Base-by-base conservation (phyloP, 2,113 vertebrate genomes). In the Mustela lutreola region DNA sequence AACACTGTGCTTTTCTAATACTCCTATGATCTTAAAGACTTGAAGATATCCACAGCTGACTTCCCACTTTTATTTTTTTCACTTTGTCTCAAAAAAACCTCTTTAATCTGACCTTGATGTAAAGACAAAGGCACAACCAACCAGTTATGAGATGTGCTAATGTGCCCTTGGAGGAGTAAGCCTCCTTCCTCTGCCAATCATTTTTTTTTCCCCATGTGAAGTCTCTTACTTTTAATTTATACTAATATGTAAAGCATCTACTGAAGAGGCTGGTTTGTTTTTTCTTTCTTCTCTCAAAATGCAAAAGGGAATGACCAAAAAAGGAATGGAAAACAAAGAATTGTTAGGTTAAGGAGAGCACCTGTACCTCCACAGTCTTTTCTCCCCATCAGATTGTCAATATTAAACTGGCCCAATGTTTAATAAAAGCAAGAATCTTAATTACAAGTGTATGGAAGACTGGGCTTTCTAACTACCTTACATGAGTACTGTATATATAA, bases 161-260 rank as follows among this genome's bases (percentile, higher is more conserved):
- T 11, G 31, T 73, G 67, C 42, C 53, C 83, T 28, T 33, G 65
- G 75, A 84, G 14, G 45, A 87, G n/a, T 2, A 7, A 67, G 4
- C 85, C 48, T 85, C 19, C 21, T 91, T 96, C 53, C 26, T 65
- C 53, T 70, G 48, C 4, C 28, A 24, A 56, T 93, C 50, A 53
- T 86, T 91, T 85, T 75, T 81, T 91, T 70, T 22, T 93, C 15
- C 53, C 67, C 39, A 26, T 26, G 5, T 1, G 45, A 96, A 95
- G 19, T 58, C 48, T 93, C 45, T 97, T 94, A 75, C 18, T 82
- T 73, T 91, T 93, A 96, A 97, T 95, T 97, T 94, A 96, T 97
- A 65, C 42, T 71, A 95, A 97, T 94, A 78, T 89, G 53, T 85
- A 96, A 97, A 94, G 12, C 19, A 76, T 94, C 65, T 70, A 73